These are phyloP conservation scores for Idaea biselata DNA, from an alignment of 2,888 invertebrate genomes.

Conservation along the genomic window DNA sequence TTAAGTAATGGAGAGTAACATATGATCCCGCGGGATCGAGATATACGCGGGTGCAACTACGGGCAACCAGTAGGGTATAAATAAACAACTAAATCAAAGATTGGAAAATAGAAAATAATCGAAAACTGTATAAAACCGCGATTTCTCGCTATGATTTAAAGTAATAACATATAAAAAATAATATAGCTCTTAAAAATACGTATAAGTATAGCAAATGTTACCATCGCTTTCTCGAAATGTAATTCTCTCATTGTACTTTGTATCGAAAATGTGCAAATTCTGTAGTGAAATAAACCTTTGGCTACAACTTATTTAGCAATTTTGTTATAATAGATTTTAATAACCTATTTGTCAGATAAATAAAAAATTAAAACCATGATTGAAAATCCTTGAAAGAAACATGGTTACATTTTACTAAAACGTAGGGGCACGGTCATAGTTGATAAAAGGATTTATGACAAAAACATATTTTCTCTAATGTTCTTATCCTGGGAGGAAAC, in stretches of 20 bases:
- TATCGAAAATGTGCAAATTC: not conserved
- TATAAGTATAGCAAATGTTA: not conserved
- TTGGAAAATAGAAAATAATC: not conserved
- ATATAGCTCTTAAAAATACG: not conserved
- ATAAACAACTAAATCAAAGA: not conserved
- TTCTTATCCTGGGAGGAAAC: no score
- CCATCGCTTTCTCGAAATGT: not conserved
- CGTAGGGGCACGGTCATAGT: no score
- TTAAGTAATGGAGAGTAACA: no score
- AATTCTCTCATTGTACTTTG: not conserved
- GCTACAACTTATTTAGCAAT: not conserved
- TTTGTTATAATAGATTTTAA: not conserved
- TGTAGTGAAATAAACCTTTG: not conserved
- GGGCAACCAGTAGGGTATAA: not conserved
- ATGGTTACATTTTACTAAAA: not conserved
- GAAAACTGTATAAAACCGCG: no score
- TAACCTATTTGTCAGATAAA: not conserved
- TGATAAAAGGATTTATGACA: no score
- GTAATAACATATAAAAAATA: not conserved
- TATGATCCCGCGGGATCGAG: no score
- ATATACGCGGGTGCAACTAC: no score
- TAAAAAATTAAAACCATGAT: constrained; percentile 12
- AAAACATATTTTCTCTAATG: no score
- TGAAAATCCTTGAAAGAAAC: constrained; percentile 7
- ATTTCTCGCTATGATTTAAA: not conserved